Conservation (phyloP, 1,140 invertebrate species). For the Camponotus floridanus region DNA sequence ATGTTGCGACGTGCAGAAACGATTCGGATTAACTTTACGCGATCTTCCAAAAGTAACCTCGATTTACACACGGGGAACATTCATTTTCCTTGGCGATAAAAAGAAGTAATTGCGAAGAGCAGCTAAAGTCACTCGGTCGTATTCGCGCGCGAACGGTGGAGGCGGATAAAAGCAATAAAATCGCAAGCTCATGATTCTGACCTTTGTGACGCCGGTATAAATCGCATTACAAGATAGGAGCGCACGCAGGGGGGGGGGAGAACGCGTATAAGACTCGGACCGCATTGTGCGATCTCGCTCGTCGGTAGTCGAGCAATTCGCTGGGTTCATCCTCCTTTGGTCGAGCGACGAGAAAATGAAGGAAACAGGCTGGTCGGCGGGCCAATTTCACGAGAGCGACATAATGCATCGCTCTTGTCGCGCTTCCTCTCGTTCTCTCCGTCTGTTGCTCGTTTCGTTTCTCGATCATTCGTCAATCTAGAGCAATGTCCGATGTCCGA, state of each 20-base stretch:
- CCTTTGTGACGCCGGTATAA: slow-evolving; percentile 42
- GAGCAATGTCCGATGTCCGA: slow-evolving; percentile 1
- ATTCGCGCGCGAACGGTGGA: slow-evolving; percentile 1
- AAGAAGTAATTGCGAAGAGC: background rate
- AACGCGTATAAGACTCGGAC: background rate
- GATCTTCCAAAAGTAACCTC: background rate
- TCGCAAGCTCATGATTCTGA: slow-evolving; percentile 56
- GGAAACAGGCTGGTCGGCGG: slow-evolving; percentile 6
- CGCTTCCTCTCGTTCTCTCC: background rate
- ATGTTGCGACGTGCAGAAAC: background rate
- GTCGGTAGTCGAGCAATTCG: slow-evolving; percentile 45
- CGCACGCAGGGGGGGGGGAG: background rate
- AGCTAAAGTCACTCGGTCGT: slow-evolving; percentile 22
- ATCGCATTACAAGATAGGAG: slow-evolving; percentile 37
- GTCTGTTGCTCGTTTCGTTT: background rate
- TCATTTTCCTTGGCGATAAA: background rate
- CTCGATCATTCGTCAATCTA: slow-evolving; percentile 19
- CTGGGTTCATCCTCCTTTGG: slow-evolving; percentile 25
- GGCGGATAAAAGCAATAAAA: slow-evolving; percentile 30
- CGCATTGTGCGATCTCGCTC: slow-evolving; percentile 27
- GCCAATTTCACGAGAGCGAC: slow-evolving; percentile 30
- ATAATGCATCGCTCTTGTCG: slow-evolving; percentile 40
- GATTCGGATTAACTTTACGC: background rate
- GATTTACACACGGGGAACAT: background rate
- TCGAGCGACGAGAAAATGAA: slow-evolving; percentile 27